These are phyloP conservation scores for Numenius arquata DNA, from an alignment of 2,113 vertebrate species.

Conservation along the genomic window DNA sequence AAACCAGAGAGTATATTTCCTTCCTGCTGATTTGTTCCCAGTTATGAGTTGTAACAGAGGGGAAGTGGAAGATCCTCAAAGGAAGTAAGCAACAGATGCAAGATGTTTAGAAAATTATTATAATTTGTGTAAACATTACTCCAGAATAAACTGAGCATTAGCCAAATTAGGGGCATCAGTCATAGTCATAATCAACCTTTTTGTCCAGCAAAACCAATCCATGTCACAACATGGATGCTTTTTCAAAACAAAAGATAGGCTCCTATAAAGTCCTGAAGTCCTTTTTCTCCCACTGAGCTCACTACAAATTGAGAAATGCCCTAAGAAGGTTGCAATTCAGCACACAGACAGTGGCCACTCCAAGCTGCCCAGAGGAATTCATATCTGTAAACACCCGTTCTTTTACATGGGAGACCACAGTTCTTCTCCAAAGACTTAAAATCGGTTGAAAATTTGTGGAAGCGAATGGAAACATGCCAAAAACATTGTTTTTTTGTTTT, in stretches of 20 bases:
- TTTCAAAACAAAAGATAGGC: not conserved
- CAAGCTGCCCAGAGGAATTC: not conserved
- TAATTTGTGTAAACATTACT: not conserved
- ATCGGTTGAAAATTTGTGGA: not conserved
- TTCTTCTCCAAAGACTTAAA: not conserved
- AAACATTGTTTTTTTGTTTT: not conserved
- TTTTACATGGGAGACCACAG: not conserved
- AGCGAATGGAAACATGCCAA: not conserved
- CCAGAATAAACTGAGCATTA: not conserved
- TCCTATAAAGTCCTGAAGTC: not conserved
- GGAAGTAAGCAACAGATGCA: conserved; percentile 25
- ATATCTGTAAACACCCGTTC: not conserved
- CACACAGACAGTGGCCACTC: not conserved
- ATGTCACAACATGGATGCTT: not conserved
- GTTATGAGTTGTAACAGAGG: not conserved
- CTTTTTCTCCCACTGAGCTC: not conserved
- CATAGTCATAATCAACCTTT: not conserved
- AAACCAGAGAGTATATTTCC: not conserved
- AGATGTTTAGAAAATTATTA: conserved; percentile 3
- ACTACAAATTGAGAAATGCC: not conserved
- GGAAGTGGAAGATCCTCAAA: conserved; percentile 7
- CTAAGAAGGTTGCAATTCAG: fast-evolving
- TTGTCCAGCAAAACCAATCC: not conserved
- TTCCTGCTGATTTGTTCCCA: conserved; percentile 10
- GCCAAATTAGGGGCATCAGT: not conserved